A percentile compares a stretch with the other conserved stretches of the same genome.
phyloP scores from a whole-genome alignment of 2,113 vertebrate species.

The Hylia prasina region DNA sequence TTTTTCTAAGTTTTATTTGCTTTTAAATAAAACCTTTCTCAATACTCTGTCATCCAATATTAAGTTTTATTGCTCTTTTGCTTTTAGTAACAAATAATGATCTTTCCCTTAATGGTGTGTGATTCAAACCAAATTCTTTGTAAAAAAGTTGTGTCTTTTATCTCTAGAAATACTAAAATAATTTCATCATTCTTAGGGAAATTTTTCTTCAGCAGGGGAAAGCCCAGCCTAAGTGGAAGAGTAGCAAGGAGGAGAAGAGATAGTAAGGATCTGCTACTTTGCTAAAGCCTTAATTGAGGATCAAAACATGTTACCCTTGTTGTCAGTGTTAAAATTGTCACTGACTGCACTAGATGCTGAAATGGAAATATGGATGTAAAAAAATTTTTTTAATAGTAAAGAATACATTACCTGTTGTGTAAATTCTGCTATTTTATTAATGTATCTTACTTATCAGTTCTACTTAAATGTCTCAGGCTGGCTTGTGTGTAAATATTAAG shows the following conservation, averaged over 20 bases:
- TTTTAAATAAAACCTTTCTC: neutral
- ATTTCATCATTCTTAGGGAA: neutral
- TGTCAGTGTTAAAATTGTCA: neutral
- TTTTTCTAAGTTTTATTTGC: neutral
- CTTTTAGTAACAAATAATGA: neutral
- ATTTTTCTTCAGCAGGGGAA: neutral
- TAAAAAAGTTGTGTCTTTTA: neutral
- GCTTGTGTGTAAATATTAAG: neutral
- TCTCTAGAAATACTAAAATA: neutral
- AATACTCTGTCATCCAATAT: neutral
- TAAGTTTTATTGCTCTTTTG: neutral
- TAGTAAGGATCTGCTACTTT: neutral
- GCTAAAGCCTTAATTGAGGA: neutral
- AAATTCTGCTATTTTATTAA: neutral
- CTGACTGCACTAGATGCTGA: neutral
- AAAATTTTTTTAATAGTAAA: neutral
- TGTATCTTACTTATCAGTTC: neutral
- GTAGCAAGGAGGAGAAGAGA: neutral
- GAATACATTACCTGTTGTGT: neutral
- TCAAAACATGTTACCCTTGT: neutral
- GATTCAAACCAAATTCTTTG: neutral
- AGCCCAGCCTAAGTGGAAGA: neutral
- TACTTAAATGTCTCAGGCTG: neutral
- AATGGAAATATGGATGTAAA: neutral
- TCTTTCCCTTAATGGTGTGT: neutral